phyloP scores from a whole-genome alignment of 1,140 invertebrate genomes.

The Hyphantria cunea region DNA sequence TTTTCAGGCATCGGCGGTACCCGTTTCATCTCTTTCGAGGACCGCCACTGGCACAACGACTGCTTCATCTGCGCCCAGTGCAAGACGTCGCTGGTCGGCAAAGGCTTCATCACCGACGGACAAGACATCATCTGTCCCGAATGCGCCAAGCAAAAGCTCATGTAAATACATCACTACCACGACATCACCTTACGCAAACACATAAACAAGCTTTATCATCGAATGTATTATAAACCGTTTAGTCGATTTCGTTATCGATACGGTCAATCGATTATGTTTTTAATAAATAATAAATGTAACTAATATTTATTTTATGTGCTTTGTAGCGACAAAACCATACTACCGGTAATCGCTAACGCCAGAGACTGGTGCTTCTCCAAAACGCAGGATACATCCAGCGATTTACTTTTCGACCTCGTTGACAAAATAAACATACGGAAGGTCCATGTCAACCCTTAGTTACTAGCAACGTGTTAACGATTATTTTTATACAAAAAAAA shows the following conservation, averaged over 20 bases:
- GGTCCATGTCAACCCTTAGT: constrained; percentile 52
- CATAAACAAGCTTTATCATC: constrained; percentile 8
- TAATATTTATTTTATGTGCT: constrained; percentile 58
- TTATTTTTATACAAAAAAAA: constrained; percentile 67
- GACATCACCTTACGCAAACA: constrained; percentile 28
- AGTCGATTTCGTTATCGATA: constrained; percentile 13
- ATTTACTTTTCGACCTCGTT: constrained; percentile 54
- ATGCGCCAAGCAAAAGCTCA: constrained; percentile 97
- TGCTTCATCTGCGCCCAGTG: constrained; percentile 99
- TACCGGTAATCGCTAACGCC: constrained; percentile 72
- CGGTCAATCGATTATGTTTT: neutral
- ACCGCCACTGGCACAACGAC: constrained; percentile 99
- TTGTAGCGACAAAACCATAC: constrained; percentile 71
- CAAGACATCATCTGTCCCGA: constrained; percentile 98
- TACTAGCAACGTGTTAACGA: constrained; percentile 52
- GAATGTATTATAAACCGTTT: constrained; percentile 6
- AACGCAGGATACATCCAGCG: constrained; percentile 50
- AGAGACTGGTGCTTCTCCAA: constrained; percentile 69
- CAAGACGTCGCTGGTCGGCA: constrained; percentile 96
- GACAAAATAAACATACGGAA: constrained; percentile 56
- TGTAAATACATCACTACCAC: constrained; percentile 83
- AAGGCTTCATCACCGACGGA: constrained; percentile 98
- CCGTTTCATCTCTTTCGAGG: constrained; percentile 99
- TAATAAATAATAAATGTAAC: constrained; percentile 29
- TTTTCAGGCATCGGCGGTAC: constrained; percentile 96